Percentiles rank a stretch among this genome's conserved stretches.
phyloP scores from a whole-genome alignment of 2,888 invertebrate species.

The Drosophila paracracens region DNA sequence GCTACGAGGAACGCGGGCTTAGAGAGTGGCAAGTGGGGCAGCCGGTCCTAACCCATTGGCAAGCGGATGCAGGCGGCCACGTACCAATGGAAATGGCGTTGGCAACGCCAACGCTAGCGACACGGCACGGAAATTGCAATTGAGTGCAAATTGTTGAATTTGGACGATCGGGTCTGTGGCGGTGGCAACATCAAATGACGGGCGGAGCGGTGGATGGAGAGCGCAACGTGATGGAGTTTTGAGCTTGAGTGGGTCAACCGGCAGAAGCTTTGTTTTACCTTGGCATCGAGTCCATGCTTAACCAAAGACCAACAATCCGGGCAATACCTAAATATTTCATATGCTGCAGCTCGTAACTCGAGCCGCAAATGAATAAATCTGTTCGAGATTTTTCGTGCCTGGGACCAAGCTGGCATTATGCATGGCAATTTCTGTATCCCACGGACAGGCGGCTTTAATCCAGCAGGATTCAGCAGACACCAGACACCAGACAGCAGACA shows the following conservation, averaged over 20 bases:
- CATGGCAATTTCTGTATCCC: slow-evolving; percentile 28
- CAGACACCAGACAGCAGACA: slow-evolving; percentile 13
- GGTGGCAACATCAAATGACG: not conserved
- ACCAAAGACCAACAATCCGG: slow-evolving; percentile 9
- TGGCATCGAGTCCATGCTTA: slow-evolving; percentile 2
- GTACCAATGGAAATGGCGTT: slow-evolving; percentile 66
- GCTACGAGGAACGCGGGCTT: slow-evolving; percentile 10
- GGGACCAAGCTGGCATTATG: slow-evolving; percentile 20
- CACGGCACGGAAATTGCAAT: slow-evolving; percentile 73
- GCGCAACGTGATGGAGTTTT: slow-evolving; percentile 10
- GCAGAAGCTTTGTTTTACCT: slow-evolving; percentile 23
- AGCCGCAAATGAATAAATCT: slow-evolving; percentile 64
- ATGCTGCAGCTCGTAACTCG: slow-evolving; percentile 53
- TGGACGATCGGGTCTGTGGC: slow-evolving; percentile 7
- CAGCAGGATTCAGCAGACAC: slow-evolving; percentile 8
- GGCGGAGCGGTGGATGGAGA: not conserved
- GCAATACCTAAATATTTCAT: slow-evolving; percentile 65
- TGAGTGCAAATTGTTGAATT: slow-evolving; percentile 70
- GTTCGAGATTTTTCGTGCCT: slow-evolving; percentile 43
- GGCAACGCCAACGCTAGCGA: slow-evolving; percentile 43
- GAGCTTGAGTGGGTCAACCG: slow-evolving; percentile 31
- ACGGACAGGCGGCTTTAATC: slow-evolving; percentile 36
- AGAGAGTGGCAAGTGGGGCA: not conserved
- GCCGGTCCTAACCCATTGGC: slow-evolving; percentile 22
- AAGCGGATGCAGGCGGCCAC: slow-evolving; percentile 58